These are phyloP conservation scores for Zaprionus lachaisei DNA, from an alignment of 1,140 invertebrate species.

Conservation along the genomic window DNA sequence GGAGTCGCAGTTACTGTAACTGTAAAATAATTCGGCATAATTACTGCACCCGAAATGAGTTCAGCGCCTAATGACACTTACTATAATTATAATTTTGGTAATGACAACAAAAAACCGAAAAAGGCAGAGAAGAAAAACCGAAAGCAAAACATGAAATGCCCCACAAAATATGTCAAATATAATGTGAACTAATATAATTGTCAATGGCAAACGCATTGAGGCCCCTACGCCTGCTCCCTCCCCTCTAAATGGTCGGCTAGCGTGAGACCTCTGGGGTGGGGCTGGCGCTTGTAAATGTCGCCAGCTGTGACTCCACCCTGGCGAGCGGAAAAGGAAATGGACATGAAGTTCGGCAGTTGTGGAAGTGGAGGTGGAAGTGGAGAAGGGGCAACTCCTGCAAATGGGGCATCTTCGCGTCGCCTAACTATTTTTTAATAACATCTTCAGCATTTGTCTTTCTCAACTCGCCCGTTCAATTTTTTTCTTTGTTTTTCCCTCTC, in stretches of 20 bases:
- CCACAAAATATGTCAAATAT: conserved; percentile 79
- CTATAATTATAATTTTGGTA: conserved; percentile 83
- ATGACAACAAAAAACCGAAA: conserved; percentile 59
- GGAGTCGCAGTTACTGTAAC: conserved; percentile 37
- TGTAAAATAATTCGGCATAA: conserved; percentile 78
- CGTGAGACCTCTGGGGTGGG: conserved; percentile 52
- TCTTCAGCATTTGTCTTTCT: conserved; percentile 83
- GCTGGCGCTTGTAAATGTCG: background rate
- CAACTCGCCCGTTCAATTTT: conserved; percentile 63
- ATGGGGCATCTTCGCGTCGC: conserved; percentile 31
- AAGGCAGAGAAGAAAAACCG: conserved; percentile 16
- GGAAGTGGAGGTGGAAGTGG: conserved; percentile 17
- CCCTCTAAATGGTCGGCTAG: conserved; percentile 61
- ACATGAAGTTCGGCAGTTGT: conserved; percentile 15
- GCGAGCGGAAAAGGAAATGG: conserved; percentile 44
- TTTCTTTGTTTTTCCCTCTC: conserved; percentile 19
- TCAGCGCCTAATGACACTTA: conserved; percentile 78
- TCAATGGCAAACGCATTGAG: conserved; percentile 51
- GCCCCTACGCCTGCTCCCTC: background rate
- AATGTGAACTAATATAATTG: conserved; percentile 77
- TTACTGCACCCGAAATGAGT: conserved; percentile 67
- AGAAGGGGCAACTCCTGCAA: conserved; percentile 3
- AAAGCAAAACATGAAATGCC: conserved; percentile 51
- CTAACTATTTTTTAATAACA: conserved; percentile 83
- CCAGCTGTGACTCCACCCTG: conserved; percentile 17